A percentile compares a stretch with the other conserved stretches of the same genome.
These are phyloP conservation scores for Bathynomus jamesi DNA, from an alignment of 1,140 invertebrate genomes.

Conservation along the genomic window DNA sequence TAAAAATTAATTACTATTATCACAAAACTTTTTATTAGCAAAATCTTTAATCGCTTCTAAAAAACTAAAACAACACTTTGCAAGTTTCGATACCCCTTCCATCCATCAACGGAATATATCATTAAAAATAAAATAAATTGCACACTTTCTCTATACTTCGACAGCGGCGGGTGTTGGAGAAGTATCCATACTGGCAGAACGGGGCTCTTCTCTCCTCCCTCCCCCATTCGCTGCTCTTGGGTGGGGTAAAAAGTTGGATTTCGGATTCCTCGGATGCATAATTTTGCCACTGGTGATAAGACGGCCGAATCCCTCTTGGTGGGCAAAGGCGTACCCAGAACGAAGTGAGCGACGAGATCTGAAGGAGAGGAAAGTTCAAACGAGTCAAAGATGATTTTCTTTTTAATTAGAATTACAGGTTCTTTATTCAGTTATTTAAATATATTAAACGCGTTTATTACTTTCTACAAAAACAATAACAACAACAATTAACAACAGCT, in stretches of 20 bases:
- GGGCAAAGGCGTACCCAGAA: slow-evolving; percentile 97
- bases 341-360: slow-evolving; percentile 68
- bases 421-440: no score
- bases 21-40: no score
- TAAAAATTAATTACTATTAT: no score
- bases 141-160: slow-evolving; percentile 10
- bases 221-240: slow-evolving; percentile 14
- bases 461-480: no score
- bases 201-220: not conserved
- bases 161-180: slow-evolving; percentile 18
- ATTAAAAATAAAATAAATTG: not conserved
- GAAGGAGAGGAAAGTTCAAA: no score
- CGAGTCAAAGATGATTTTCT: no score
- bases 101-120: not conserved
- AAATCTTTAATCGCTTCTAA: no score
- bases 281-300: slow-evolving; percentile 97
- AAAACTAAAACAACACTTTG: no score
- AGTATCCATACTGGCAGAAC: not conserved
- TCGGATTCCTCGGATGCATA: slow-evolving; percentile 56
- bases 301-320: slow-evolving; percentile 92
- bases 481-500: no score
- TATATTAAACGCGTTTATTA: no score
- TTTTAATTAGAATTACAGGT: no score
- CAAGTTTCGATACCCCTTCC: no score
- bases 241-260: slow-evolving; percentile 10